Evolutionary conservation across 2,113 vertebrate genomes (phyloP), one percentile per base, ranked within the genome.

Genomic region (Crotalus horridus): DNA sequence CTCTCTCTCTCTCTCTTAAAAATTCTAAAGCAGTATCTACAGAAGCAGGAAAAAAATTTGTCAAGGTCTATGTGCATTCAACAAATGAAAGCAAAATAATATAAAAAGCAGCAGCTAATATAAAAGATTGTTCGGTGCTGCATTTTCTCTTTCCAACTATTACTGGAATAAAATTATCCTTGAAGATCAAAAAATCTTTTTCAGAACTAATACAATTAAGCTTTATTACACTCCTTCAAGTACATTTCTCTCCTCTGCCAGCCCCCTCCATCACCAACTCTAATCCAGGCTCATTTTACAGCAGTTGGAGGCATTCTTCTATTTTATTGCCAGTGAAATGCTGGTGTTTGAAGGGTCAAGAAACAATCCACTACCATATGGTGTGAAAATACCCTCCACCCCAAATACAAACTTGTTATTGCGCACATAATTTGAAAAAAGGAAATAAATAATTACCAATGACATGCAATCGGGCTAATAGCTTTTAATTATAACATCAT

Each of bases 191-290:
- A 95, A 97, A 97, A 94, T 95, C 96, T 96, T 97, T 97, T 97
- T 95, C 95, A 96, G 96, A 97, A 97, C 95, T 95, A 97, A 97
- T 96, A 97, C 96, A 98, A 97, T 97, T 97, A 98, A 96, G 97
- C 95, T 96, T 97, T 94, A 97, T 94, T 96, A 96, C 94, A 88
- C 88, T 92, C 92, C 96, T 96, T 97, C 96, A 92, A 96, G 96
- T 94, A 96, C 94, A 95, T 96, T 95, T 92, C 95, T 97, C 93
- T 95, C 92, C 51, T 95, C 91, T 95, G 94, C 94, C 64, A 29
- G 89, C 93, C 94, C 93, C 89, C 85, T 59, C 93, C 94, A 89
- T 89, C 94, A 95, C 91, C 94, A 53, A 64, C 92, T 95, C 94
- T 93, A 93, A 95, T 94, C 85, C 91, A 94, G 89, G 92, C 91